phyloP scores from a whole-genome alignment of 2,113 vertebrate species.

The Tiliqua scincoides region DNA sequence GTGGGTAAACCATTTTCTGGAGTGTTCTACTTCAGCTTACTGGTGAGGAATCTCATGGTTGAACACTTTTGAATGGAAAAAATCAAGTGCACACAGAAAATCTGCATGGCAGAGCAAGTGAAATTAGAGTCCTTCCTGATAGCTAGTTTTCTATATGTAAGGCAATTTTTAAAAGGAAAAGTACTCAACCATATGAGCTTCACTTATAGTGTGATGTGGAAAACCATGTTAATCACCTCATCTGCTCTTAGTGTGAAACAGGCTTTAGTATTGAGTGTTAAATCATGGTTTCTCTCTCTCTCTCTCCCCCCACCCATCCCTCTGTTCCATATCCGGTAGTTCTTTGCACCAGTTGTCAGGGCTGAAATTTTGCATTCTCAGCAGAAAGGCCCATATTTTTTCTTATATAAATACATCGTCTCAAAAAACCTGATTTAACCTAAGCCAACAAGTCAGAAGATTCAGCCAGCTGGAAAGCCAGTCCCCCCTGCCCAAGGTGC shows the following conservation, averaged over 20 bases:
- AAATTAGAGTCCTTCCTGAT: background rate
- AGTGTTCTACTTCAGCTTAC: background rate
- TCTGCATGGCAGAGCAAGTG: background rate
- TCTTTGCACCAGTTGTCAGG: background rate
- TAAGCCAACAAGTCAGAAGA: background rate
- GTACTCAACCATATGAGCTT: background rate
- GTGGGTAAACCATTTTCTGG: background rate
- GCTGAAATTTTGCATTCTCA: background rate
- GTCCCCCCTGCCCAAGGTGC: background rate
- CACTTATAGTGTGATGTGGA: background rate
- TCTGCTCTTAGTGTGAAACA: background rate
- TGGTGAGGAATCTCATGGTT: too few species aligned
- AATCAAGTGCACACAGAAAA: background rate
- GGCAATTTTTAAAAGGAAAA: background rate
- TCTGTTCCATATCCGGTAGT: background rate
- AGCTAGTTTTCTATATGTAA: background rate
- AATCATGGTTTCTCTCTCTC: background rate
- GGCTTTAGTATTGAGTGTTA: background rate
- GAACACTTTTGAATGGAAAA: background rate
- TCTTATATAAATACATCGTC: slow-evolving; percentile 2
- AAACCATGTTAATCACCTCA: background rate
- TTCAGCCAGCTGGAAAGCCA: background rate
- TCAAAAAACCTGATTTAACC: slow-evolving; percentile 7
- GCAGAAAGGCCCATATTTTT: background rate
- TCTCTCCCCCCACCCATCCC: background rate